These are phyloP conservation scores for Acanthurus leucopareius DNA, from an alignment of 2,797 vertebrate genomes.

Conservation along the genomic window DNA sequence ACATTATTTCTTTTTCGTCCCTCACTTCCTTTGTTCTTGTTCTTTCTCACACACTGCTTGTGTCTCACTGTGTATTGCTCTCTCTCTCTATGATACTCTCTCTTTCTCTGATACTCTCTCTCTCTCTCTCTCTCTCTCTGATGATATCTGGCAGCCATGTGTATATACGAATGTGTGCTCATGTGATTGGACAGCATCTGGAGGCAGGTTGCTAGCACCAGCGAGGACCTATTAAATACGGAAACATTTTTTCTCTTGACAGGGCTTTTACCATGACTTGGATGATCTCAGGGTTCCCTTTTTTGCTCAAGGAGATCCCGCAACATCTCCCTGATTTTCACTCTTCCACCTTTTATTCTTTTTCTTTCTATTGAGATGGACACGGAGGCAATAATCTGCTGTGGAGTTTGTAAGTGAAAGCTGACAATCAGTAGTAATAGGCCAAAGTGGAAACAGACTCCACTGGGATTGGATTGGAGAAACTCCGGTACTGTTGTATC, in stretches of 20 bases:
- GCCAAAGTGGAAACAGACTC: constrained; percentile 45
- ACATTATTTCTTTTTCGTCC: constrained; percentile 54
- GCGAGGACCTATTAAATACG: constrained; percentile 58
- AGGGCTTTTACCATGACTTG: constrained; percentile 55
- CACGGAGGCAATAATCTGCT: constrained; percentile 20
- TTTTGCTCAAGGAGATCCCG: constrained; percentile 46
- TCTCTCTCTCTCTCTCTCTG: constrained; percentile 26
- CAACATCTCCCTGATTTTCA: constrained; percentile 21
- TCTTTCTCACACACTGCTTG: constrained; percentile 53
- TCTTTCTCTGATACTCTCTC: background rate
- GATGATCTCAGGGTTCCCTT: constrained; percentile 65
- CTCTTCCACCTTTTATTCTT: constrained; percentile 14
- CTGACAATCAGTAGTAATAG: constrained; percentile 32
- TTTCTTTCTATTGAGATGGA: constrained; percentile 23
- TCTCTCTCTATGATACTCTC: background rate
- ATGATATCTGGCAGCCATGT: constrained; percentile 62
- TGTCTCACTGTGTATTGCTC: constrained; percentile 35
- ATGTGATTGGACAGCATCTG: constrained; percentile 72
- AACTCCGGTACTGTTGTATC: constrained; percentile 46
- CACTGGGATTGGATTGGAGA: constrained; percentile 17
- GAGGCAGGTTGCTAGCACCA: constrained; percentile 68
- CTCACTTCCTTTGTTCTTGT: constrained; percentile 41
- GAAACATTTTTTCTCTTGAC: constrained; percentile 58
- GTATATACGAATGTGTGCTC: constrained; percentile 44
- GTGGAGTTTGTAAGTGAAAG: constrained; percentile 37